A percentile compares a stretch with the other conserved stretches of the same genome.
These are phyloP conservation scores for Carposina sasakii DNA, from an alignment of 1,140 invertebrate genomes.

Conservation along the genomic window DNA sequence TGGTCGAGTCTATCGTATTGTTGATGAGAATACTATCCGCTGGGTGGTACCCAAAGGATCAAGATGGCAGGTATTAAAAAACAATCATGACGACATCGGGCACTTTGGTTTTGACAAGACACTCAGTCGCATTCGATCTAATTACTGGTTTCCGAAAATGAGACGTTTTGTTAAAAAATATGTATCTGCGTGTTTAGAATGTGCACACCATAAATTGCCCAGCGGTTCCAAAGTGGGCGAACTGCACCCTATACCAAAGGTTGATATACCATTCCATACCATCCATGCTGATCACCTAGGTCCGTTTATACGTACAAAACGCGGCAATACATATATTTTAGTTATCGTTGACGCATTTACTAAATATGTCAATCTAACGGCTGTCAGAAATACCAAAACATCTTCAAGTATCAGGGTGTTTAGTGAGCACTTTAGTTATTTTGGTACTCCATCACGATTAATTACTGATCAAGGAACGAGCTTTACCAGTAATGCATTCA, in stretches of 20 bases:
- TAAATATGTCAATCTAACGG: background rate
- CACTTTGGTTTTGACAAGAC: slow-evolving; percentile 29
- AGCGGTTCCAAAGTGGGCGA: background rate
- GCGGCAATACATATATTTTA: background rate
- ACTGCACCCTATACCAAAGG: background rate
- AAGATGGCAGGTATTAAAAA: slow-evolving; percentile 21
- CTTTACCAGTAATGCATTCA: slow-evolving; percentile 25
- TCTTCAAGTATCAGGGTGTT: slow-evolving; percentile 20
- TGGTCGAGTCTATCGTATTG: slow-evolving; percentile 10
- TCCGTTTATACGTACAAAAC: background rate
- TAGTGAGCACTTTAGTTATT: slow-evolving; percentile 23
- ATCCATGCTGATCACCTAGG: slow-evolving; percentile 3
- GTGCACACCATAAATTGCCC: slow-evolving; percentile 1
- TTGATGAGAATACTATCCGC: slow-evolving; percentile 10
- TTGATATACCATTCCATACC: background rate
- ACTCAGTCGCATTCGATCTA: background rate
- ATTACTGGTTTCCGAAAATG: slow-evolving; percentile 11
- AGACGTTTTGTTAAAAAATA: slow-evolving; percentile 11
- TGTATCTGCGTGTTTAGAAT: background rate
- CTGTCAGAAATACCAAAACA: slow-evolving; percentile 10
- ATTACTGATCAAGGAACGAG: slow-evolving; percentile 22
- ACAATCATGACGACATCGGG: slow-evolving; percentile 29
- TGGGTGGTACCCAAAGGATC: slow-evolving; percentile 20
- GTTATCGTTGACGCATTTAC: background rate
- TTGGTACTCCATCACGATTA: slow-evolving; percentile 19